These are phyloP conservation scores for Trichomycterus rosablanca DNA, from an alignment of 2,113 vertebrate species.

Conservation along the genomic window DNA sequence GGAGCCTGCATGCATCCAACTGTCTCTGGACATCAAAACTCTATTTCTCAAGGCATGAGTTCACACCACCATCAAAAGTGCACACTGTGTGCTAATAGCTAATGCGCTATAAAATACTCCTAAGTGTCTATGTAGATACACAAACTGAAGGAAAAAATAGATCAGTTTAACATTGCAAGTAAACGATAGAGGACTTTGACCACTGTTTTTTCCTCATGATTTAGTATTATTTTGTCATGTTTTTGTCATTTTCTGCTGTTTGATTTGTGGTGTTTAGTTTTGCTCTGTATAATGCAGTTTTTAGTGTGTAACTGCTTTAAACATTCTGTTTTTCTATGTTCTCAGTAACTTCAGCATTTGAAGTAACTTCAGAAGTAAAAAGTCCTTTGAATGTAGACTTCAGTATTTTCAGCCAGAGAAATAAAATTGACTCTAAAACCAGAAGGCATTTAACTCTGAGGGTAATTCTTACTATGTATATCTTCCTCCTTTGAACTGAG, in stretches of 20 bases:
- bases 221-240: neutral
- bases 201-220: neutral
- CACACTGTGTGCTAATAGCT: slow-evolving; percentile 47
- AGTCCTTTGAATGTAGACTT: too few species aligned
- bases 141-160: neutral
- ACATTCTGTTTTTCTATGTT: neutral
- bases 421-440: too few species aligned
- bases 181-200: neutral
- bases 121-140: slow-evolving; percentile 47
- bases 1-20: slow-evolving; percentile 52
- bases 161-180: neutral
- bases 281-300: neutral
- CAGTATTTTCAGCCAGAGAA: too few species aligned
- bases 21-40: slow-evolving; percentile 34
- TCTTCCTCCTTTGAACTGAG: too few species aligned
- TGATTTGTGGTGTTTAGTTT: slow-evolving; percentile 9
- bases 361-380: too few species aligned
- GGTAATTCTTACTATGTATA: too few species aligned
- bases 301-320: slow-evolving; percentile 6
- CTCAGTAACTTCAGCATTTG: neutral
- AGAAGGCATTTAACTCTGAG: too few species aligned
- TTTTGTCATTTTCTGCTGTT: neutral
- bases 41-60: slow-evolving; percentile 36
- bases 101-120: slow-evolving; percentile 41
- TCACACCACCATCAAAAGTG: slow-evolving; percentile 17